Evolutionary conservation across 2,797 vertebrate genomes (phyloP), one percentile per base, ranked within the genome.

Genomic region (Periophthalmus magnuspinnatus): DNA sequence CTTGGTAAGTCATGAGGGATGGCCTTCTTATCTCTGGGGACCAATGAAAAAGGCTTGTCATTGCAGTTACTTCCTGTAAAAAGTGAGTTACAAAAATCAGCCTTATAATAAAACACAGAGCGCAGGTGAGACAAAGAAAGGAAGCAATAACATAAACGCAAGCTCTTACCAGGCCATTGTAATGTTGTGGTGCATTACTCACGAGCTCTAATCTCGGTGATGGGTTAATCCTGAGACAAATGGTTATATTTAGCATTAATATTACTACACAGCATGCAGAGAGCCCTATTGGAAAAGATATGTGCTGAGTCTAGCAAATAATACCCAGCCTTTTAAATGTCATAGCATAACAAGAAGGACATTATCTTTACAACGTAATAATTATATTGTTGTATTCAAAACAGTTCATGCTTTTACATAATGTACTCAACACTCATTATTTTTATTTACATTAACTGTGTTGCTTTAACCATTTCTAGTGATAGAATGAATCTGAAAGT

Each of bases 51-150:
- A 41, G 69, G 50, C 62, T 47, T 81, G 84, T 88, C 82, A 88
- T 86, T 80, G 84, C 72, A 79, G 56, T 77, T 79, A 78, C 81
- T 90, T 86, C 86, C 87, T 89, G 75, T 84, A 82, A 88, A 92
- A 91, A 80, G 71, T 86, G 84, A 86, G 83, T 87, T 79, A 80
- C 72, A 86, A 88, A 92, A 84, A 88, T 89, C 78, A 81, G 74
- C 78, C 71, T 77, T 58, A 71, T 81, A 86, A 90, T 59, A 86
- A 81, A 66, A 67, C 34, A 24, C 14, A 58, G 67, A 11, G 45
- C 33, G 41, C 54, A 28, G 56, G 60, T 48, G 45, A 24, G 55
- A 70, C 19, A 47, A 59, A 69, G 57, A 52, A 65, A 67, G n/a
- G 22, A 58, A 65, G 22, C 38, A 4, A 62, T 56, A 38, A 59